Conservation (phyloP, 2,797 vertebrate genomes). For the Apogon talboti region DNA sequence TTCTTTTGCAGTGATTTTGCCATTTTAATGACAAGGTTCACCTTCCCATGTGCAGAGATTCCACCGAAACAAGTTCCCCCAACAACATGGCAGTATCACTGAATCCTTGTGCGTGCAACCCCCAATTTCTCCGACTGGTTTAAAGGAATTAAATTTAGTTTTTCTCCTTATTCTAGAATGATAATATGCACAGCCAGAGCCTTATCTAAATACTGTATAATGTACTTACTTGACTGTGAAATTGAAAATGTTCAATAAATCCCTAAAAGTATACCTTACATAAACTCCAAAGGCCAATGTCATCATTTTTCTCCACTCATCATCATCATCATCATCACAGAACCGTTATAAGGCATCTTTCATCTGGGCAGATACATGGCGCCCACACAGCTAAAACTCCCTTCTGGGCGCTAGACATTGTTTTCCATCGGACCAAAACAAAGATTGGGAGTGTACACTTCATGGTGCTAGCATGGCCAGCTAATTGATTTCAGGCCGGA, state of each 20-base stretch:
- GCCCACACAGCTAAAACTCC: slow-evolving; percentile 50
- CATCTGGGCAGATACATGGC: slow-evolving; percentile 52
- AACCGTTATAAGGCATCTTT: slow-evolving; percentile 33
- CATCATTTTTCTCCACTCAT: slow-evolving; percentile 10
- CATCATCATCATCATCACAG: slow-evolving; percentile 7
- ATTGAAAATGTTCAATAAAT: slow-evolving; percentile 38
- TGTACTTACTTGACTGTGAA: slow-evolving; percentile 9
- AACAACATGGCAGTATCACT: too few relatives aligned
- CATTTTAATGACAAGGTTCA: too few relatives aligned
- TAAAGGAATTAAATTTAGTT: too few relatives aligned
- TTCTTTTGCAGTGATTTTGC: too few relatives aligned
- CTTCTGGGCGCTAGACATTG: slow-evolving; percentile 55
- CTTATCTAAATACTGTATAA: not conserved
- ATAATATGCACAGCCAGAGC: too few relatives aligned
- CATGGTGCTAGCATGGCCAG: slow-evolving; percentile 65
- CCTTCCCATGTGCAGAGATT: too few relatives aligned
- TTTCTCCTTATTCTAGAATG: too few relatives aligned
- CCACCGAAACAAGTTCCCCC: too few relatives aligned
- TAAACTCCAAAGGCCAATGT: slow-evolving; percentile 24
- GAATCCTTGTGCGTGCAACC: too few relatives aligned
- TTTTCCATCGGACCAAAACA: slow-evolving; percentile 75
- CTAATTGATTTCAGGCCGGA: slow-evolving; percentile 83
- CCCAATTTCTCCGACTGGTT: too few relatives aligned
- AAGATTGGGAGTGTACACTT: slow-evolving; percentile 67
- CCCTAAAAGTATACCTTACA: slow-evolving; percentile 17